Evolutionary conservation across 2,888 invertebrate species (phyloP), one percentile per base, ranked within the genome.

Genomic region (Apodemia duryi): DNA sequence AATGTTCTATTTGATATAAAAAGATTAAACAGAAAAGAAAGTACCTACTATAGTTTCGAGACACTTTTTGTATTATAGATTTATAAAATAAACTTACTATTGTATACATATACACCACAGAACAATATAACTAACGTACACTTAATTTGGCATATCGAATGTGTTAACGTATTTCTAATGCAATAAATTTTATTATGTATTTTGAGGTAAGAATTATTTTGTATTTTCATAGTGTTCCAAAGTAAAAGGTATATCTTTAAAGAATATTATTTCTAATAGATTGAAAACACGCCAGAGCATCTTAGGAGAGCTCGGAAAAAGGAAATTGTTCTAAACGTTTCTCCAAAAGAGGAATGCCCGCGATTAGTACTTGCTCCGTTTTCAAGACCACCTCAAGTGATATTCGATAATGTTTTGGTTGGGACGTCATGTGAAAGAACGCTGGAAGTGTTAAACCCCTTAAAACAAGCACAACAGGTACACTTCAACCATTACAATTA

Each of bases 331-430:
- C 70, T 75, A 9, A 78, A 81, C 52, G 77, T 77, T 38, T 76
- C 77, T 11, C 84, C 88, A 1, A 83, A 84, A 65, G 92, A 93
- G 71, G 92, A 93, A 78, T 80, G 84, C 32, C 89, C 92, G 43
- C 81, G 90, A 61, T 89, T 95, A 13, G 81, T 93, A 61, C 86
- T 95, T 73, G 95, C 94, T 11, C 95, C 95, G 1, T 95, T 95
- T 83, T 92, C 94, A n/a, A 85, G 92, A 65, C 93, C 93, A 72
- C 94, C 95, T 3, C 94, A 94, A 85, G 92, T 95, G 28, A 88
- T 93, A n/a, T 95, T 95, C 75, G 94, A 95, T 70, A 92, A 95
- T 88, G 93, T 95, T 66, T 83, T 91, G 6, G 85, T 95, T 66
- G 93, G 94, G 21, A 86, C 92, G 60, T 84, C 89, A 11, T 93